A percentile compares a stretch with the other conserved stretches of the same genome.
Conservation (phyloP, 1,140 invertebrate genomes). For the Limonius californicus region DNA sequence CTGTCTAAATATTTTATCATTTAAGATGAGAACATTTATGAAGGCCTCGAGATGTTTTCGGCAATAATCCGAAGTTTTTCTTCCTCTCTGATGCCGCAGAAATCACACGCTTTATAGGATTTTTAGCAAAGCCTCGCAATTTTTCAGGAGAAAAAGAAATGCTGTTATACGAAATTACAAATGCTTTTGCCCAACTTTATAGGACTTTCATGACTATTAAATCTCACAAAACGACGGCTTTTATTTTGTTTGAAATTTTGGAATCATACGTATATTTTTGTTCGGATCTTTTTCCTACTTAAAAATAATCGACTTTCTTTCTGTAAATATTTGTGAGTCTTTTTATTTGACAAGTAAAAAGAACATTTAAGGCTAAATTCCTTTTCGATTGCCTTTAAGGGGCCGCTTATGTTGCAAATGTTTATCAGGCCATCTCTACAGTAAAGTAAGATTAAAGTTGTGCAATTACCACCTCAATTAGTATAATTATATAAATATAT, state of each 20-base stretch:
- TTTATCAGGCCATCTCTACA: too few species aligned
- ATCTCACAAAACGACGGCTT: too few species aligned
- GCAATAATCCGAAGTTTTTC: not conserved
- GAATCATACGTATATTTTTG: too few species aligned
- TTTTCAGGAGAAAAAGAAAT: slow-evolving; percentile 5
- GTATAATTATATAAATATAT: slow-evolving; percentile 41
- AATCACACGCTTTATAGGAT: slow-evolving; percentile 8
- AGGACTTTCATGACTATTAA: too few species aligned
- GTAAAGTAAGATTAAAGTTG: slow-evolving; percentile 16
- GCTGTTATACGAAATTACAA: slow-evolving; percentile 4
- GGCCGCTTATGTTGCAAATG: too few species aligned
- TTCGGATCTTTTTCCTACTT: too few species aligned
- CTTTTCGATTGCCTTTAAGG: too few species aligned
- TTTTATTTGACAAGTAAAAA: too few species aligned
- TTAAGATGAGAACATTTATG: slow-evolving; percentile 13
- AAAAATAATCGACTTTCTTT: too few species aligned
- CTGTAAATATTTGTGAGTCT: too few species aligned
- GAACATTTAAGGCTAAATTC: too few species aligned
- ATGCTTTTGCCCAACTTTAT: not conserved
- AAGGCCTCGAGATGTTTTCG: slow-evolving; percentile 3
- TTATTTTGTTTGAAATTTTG: too few species aligned
- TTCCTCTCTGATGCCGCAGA: slow-evolving; percentile 1
- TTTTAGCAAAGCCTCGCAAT: slow-evolving; percentile 3
- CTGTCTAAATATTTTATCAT: slow-evolving; percentile 12
- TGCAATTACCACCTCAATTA: slow-evolving; percentile 34